Evolutionary conservation across 2,113 vertebrate genomes (phyloP).

Genomic region (Daphoenositta chrysoptera): DNA sequence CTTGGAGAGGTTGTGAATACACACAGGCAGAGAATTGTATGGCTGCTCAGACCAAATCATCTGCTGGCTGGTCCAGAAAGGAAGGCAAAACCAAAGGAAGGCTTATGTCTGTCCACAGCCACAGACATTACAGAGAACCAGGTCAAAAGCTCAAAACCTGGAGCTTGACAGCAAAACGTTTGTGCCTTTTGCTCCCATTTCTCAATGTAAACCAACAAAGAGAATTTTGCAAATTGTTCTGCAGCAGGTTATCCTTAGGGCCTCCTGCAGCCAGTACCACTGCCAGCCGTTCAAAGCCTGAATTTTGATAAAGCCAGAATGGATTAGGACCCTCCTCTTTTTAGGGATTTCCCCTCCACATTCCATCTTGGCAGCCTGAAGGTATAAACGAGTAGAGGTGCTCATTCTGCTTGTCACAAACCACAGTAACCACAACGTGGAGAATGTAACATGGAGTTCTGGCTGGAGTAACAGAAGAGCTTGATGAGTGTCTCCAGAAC

Average conservation of each 20-base stretch:
- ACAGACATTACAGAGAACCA: not conserved
- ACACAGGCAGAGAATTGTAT: not conserved
- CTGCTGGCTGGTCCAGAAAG: not conserved
- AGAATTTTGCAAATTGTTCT: not conserved
- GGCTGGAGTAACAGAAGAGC: not conserved
- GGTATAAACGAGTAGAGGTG: not conserved
- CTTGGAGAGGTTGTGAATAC: not conserved
- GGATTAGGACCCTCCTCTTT: not conserved
- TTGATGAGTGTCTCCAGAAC: not conserved
- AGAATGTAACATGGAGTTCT: fast-evolving
- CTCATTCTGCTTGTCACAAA: not conserved
- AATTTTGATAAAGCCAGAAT: not conserved
- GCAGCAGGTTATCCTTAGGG: not conserved
- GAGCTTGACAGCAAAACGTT: not conserved
- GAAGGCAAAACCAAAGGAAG: not conserved
- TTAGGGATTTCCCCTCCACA: not conserved
- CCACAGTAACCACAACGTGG: not conserved
- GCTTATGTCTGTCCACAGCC: not conserved
- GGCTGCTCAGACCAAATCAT: slow-evolving; percentile 14
- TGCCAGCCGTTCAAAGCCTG: not conserved
- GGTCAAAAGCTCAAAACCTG: not conserved
- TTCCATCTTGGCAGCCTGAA: not conserved
- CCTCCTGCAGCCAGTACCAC: not conserved
- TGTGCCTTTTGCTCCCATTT: not conserved
- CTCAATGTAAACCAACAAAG: not conserved